Evolutionary conservation across 2,113 vertebrate species (phyloP).

Genomic region (Leucopsar rothschildi): DNA sequence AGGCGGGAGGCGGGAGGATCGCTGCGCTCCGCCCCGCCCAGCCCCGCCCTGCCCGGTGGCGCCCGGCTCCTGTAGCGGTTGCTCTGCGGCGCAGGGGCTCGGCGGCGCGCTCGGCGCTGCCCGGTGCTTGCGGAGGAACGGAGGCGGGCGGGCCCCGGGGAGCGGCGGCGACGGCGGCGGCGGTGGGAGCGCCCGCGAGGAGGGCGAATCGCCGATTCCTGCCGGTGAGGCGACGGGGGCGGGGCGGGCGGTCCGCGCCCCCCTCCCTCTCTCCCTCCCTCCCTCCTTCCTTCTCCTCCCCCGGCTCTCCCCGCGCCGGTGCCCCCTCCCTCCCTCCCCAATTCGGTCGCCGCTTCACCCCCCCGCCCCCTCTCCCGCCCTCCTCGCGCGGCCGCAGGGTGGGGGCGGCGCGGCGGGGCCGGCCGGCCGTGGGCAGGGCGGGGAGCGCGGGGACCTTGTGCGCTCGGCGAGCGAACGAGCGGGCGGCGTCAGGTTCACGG

Average conservation of each 20-base stretch:
- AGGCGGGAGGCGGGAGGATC: background rate
- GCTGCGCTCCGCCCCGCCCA: background rate
- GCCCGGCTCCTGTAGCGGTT: background rate
- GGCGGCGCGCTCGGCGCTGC: background rate
- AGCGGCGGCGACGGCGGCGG: background rate
- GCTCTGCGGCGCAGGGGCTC: background rate
- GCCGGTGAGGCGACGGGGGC: background rate
- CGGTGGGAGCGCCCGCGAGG: background rate
- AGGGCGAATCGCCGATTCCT: background rate
- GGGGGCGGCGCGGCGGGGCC: constrained; percentile 33
- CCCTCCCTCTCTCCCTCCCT: background rate
- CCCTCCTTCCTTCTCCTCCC: background rate
- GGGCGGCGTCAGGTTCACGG: background rate
- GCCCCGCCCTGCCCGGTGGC: background rate
- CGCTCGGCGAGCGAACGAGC: background rate
- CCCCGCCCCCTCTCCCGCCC: background rate
- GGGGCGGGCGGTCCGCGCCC: background rate
- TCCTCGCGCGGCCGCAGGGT: background rate
- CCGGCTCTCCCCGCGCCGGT: background rate
- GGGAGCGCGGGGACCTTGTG: constrained; percentile 13
- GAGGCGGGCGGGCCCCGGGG: background rate
- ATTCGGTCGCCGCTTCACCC: background rate
- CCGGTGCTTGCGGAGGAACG: background rate
- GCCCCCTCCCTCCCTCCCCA: background rate
- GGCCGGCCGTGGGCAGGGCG: background rate